Base-by-base conservation (phyloP, 2,113 vertebrate genomes). In the Ictidomys tridecemlineatus region DNA sequence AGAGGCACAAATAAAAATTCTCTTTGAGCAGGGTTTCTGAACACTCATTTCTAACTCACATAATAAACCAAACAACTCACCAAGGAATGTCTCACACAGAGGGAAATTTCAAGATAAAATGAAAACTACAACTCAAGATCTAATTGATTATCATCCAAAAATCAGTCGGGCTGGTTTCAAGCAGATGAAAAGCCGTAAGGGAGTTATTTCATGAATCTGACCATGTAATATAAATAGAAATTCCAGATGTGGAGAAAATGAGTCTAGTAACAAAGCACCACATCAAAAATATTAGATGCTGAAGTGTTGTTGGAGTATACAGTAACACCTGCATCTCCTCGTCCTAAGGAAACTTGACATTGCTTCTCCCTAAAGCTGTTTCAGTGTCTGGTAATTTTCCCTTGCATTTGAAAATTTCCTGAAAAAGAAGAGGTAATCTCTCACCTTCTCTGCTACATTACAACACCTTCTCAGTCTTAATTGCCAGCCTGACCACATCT, bases 211-310 rank as follows among this genome's bases (percentile, higher is more conserved):
- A 94, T 28, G 37, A 74, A 70, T 96, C 92, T 93, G 92, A 97
- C 61, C 80, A 61, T 76, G 39, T 89, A 86, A 92, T 12, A 86
- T 89, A 96, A 97, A 96, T 63, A 96, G 70, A 97, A 86, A 89
- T 84, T 96, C 96, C 97, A 97, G 96, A 94, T 96, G 96, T 91
- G 76, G 79, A 86, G 70, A 92, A 95, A 95, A 93, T 58, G 78
- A 80, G 22, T 56, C 92, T 73, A 80, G 76, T 53, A 63, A 78
- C 91, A 94, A 97, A 96, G 58, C 4, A 89, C 61, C 42, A 83
- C 86, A 67, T 85, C 79, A 2, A 87, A 97, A 94, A 89, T 80
- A 82, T 72, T 86, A 91, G 9, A 85, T 24, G 18, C 53, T 87
- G 91, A 85, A 95, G 61, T 80, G 37, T 51, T 48, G 37, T 70